These are phyloP conservation scores for Teinopalpus imperialis DNA, from an alignment of 2,888 invertebrate genomes.

Conservation along the genomic window DNA sequence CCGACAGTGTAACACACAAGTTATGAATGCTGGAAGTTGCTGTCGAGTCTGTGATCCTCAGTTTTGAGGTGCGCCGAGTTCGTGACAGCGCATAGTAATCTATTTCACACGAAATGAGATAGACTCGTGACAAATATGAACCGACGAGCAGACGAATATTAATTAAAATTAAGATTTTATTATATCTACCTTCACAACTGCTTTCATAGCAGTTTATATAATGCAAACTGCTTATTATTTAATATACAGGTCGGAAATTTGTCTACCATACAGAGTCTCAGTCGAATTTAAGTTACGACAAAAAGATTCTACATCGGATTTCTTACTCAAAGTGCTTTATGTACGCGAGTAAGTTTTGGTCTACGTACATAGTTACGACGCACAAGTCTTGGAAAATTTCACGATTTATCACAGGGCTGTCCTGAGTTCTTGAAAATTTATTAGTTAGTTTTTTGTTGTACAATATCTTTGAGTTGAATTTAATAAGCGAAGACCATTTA, in stretches of 20 bases:
- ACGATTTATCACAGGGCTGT: conserved; percentile 36
- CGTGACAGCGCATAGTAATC: conserved; percentile 65
- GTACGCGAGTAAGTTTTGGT: conserved; percentile 39
- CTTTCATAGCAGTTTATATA: background rate
- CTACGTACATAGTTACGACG: conserved; percentile 31
- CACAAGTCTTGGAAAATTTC: conserved; percentile 39
- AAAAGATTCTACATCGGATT: conserved; percentile 31
- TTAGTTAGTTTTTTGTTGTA: conserved; percentile 10
- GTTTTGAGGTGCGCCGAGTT: conserved; percentile 51
- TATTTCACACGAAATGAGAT: conserved; percentile 42
- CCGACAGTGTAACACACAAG: conserved; percentile 37
- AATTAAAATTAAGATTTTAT: conserved; percentile 30
- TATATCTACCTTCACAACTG: background rate
- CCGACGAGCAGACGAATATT: conserved; percentile 34
- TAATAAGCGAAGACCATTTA: background rate
- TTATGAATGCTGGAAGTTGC: conserved; percentile 47
- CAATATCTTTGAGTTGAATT: background rate
- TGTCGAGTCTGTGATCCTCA: conserved; percentile 43
- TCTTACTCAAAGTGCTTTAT: conserved; percentile 27
- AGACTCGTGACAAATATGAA: conserved; percentile 42
- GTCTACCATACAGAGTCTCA: background rate
- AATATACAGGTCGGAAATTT: background rate
- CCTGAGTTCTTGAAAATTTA: conserved; percentile 29
- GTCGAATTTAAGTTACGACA: conserved; percentile 34
- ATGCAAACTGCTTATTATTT: background rate